Evolutionary conservation across 1,140 invertebrate species (phyloP).

Genomic region (Aphelenchoides fujianensis): DNA sequence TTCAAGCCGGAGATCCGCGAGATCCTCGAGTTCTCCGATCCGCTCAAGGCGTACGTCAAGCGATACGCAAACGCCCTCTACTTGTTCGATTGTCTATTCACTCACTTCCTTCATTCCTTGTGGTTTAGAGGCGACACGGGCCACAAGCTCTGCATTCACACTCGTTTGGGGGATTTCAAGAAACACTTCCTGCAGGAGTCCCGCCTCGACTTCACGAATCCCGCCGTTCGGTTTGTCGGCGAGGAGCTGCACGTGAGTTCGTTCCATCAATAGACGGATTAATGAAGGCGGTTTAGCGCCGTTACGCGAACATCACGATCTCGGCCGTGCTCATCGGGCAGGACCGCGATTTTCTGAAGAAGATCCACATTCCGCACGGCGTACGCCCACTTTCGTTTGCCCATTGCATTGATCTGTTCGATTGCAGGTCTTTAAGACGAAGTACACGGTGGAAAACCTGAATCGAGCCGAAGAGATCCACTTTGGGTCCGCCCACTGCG

Average conservation of each 20-base stretch:
- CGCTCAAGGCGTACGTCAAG: neutral
- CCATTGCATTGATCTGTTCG: constrained; percentile 1
- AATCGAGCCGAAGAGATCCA: neutral
- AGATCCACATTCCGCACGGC: neutral
- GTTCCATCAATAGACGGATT: neutral
- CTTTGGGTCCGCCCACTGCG: neutral
- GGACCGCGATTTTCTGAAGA: neutral
- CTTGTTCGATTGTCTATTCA: neutral
- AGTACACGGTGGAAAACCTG: neutral
- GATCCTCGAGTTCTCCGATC: neutral
- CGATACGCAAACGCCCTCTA: neutral
- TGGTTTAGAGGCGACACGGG: constrained; percentile 17
- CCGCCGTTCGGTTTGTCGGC: neutral
- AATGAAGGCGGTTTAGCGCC: neutral
- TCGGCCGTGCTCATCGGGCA: neutral
- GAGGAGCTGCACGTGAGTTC: neutral
- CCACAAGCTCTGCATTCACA: constrained; percentile 3
- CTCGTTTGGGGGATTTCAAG: constrained; percentile 29
- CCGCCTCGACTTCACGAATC: neutral
- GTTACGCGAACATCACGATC: neutral
- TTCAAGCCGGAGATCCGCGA: neutral
- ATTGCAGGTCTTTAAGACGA: neutral
- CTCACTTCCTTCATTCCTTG: neutral
- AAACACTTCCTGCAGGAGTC: constrained; percentile 11
- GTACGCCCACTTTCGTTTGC: neutral